A percentile compares a stretch with the other conserved stretches of the same genome.
Evolutionary conservation across 2,113 vertebrate genomes (phyloP).

Genomic region (Muntiacus muntjak): DNA sequence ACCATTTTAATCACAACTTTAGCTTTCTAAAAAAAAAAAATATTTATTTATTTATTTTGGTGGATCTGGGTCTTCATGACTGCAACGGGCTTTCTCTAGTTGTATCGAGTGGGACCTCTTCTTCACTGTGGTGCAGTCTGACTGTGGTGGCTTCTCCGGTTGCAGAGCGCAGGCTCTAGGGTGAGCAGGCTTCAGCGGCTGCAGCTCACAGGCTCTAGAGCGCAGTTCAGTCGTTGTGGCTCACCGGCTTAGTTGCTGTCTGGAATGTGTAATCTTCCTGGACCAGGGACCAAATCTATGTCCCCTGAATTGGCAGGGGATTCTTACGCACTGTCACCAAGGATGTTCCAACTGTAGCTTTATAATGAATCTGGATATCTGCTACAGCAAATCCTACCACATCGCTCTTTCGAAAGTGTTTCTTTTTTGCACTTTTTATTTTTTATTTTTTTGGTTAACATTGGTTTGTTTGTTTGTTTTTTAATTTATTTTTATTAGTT

Average conservation of each 20-base stretch:
- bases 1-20: background rate
- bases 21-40: background rate
- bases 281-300: background rate
- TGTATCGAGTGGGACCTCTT: fast-evolving
- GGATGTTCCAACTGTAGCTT: background rate
- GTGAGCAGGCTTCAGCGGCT: background rate
- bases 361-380: background rate
- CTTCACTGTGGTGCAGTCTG: background rate
- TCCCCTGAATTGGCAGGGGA: background rate
- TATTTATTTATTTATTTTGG: background rate
- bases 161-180: background rate
- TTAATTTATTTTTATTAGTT: too few species aligned
- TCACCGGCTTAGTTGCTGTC: background rate
- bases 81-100: background rate
- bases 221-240: too few species aligned
- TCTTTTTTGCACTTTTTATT: background rate
- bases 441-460: too few species aligned
- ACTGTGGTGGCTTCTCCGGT: background rate
- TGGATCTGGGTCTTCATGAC: background rate
- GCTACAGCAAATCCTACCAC: background rate
- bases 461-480: too few species aligned
- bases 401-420: background rate
- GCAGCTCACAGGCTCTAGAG: background rate
- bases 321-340: background rate
- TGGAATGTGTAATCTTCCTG: background rate